These are phyloP conservation scores for Piezodorus guildinii DNA, from an alignment of 1,140 invertebrate species.

Conservation along the genomic window DNA sequence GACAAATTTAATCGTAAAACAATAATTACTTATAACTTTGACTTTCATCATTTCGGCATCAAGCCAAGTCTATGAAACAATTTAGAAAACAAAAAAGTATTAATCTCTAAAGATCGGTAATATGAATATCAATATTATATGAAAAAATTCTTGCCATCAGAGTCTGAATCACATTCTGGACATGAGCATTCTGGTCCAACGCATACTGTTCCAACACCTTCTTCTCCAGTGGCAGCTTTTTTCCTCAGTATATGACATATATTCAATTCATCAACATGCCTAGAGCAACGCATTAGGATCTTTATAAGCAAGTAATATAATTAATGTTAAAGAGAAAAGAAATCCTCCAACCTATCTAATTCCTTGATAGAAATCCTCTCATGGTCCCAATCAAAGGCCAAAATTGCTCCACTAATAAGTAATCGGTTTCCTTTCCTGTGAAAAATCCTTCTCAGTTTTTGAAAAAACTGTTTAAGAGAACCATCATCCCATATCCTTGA, in stretches of 20 bases:
- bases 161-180: constrained; percentile 8
- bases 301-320: background rate
- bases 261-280: constrained; percentile 5
- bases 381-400: constrained; percentile 42
- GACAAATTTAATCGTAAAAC: no score
- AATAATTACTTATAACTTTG: no score
- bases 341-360: constrained; percentile 34
- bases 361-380: constrained; percentile 41
- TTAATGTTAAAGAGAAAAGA: background rate
- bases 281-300: background rate
- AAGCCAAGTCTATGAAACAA: no score
- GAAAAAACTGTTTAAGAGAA: constrained; percentile 41
- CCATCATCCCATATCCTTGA: constrained; percentile 48
- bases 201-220: background rate
- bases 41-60: no score
- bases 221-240: background rate
- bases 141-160: constrained; percentile 2
- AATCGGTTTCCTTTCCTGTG: constrained; percentile 28
- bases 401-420: constrained; percentile 24
- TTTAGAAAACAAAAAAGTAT: no score
- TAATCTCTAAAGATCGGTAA: no score
- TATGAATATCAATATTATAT: no score
- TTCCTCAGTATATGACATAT: constrained; percentile 1
- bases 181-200: background rate
- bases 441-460: background rate